phyloP scores from a whole-genome alignment of 1,140 invertebrate species.

The Eulimnadia texana region DNA sequence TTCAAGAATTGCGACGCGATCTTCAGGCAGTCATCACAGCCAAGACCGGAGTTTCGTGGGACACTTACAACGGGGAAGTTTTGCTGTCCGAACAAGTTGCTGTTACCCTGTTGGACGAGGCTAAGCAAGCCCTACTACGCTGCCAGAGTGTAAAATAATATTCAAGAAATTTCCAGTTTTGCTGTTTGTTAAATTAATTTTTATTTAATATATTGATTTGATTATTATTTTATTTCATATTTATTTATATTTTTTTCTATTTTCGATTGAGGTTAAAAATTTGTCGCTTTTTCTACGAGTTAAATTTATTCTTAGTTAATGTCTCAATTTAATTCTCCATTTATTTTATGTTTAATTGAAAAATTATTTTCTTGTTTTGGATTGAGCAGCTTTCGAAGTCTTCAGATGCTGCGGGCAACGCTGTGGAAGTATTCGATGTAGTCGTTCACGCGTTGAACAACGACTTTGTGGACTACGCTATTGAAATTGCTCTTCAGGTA shows the following conservation, averaged over 20 bases:
- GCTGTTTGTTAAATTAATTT: constrained; percentile 5
- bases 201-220: not conserved
- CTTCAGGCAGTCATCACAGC: constrained; percentile 84
- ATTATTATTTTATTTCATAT: not conserved
- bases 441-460: constrained; percentile 70
- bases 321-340: not conserved
- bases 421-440: constrained; percentile 70
- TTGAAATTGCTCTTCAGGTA: constrained; percentile 77
- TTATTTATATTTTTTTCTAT: too few relatives aligned
- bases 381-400: constrained; percentile 55
- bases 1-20: constrained; percentile 82
- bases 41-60: constrained; percentile 83
- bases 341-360: not conserved
- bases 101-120: constrained; percentile 79
- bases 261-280: too few relatives aligned
- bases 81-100: constrained; percentile 95
- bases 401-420: constrained; percentile 62
- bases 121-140: constrained; percentile 75
- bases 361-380: constrained; percentile 17
- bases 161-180: constrained; percentile 12
- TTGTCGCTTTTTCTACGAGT: too few relatives aligned
- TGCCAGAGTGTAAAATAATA: constrained; percentile 53
- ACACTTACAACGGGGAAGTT: constrained; percentile 92
- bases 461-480: constrained; percentile 90
- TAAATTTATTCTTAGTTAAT: constrained; percentile 6